Evolutionary conservation across 2,113 vertebrate genomes (phyloP).

Genomic region (Tachysurus fulvidraco): DNA sequence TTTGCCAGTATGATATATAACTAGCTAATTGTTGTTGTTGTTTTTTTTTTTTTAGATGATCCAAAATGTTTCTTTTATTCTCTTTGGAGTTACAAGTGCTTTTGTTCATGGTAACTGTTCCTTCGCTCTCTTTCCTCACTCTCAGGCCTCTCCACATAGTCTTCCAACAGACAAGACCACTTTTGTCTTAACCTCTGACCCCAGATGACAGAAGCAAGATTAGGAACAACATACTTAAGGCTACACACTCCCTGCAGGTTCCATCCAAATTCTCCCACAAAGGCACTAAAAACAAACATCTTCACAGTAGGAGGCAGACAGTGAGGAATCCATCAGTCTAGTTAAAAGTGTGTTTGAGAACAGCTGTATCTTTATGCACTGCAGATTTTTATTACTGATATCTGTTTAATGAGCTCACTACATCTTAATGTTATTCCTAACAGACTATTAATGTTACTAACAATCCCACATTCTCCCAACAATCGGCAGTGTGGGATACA

Average conservation of each 20-base stretch:
- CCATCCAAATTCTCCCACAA: neutral
- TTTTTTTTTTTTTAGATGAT: neutral
- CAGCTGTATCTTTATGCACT: neutral
- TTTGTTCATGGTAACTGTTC: neutral
- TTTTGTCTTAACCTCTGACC: conserved; percentile 29
- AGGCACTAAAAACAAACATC: neutral
- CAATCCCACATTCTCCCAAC: neutral
- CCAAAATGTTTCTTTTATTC: neutral
- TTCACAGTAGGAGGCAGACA: neutral
- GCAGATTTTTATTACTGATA: neutral
- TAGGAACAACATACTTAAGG: neutral
- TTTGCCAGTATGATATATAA: neutral
- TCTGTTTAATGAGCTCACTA: neutral
- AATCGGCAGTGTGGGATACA: neutral
- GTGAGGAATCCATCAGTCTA: neutral
- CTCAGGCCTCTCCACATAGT: neutral
- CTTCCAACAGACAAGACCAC: conserved; percentile 10
- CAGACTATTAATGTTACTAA: neutral
- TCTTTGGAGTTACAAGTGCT: neutral
- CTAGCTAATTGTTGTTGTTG: neutral
- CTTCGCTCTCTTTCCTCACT: neutral
- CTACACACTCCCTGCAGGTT: conserved; percentile 8
- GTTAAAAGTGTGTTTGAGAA: neutral
- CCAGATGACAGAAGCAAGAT: conserved; percentile 12
- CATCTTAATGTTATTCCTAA: neutral